Conservation (phyloP, 2,113 vertebrate genomes). For the Clarias gariepinus region DNA sequence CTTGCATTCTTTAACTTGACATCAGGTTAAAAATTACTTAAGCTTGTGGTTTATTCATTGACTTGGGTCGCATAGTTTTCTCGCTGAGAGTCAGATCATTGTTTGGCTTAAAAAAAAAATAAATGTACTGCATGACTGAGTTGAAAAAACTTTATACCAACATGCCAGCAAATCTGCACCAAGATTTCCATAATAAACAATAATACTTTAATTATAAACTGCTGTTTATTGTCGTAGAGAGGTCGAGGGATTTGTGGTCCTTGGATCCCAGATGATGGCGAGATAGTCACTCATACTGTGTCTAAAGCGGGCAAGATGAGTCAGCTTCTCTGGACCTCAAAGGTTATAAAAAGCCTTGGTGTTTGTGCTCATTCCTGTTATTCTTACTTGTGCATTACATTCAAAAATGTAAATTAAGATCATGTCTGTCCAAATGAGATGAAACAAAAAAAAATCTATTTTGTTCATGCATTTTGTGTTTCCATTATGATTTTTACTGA, state of each 20-base stretch:
- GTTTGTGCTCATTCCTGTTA: background rate
- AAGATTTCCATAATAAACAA: background rate
- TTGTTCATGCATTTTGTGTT: background rate
- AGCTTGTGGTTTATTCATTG: background rate
- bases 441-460: background rate
- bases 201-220: too few species aligned
- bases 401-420: background rate
- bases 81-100: background rate
- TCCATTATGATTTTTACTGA: constrained; percentile 15
- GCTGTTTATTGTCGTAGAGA: constrained; percentile 58
- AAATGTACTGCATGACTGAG: background rate
- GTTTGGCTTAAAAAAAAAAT: background rate
- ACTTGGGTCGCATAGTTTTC: background rate
- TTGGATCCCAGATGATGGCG: constrained; percentile 77
- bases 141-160: background rate
- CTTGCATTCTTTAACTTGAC: background rate
- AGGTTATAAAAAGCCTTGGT: constrained; percentile 59
- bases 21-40: background rate
- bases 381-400: background rate
- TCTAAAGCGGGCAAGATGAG: constrained; percentile 75
- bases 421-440: background rate
- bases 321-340: constrained; percentile 75
- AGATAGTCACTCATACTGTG: constrained; percentile 77
- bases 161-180: background rate
- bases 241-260: constrained; percentile 73